phyloP scores from a whole-genome alignment of 1,140 invertebrate species.

The Caenorhabditis inopinata region DNA sequence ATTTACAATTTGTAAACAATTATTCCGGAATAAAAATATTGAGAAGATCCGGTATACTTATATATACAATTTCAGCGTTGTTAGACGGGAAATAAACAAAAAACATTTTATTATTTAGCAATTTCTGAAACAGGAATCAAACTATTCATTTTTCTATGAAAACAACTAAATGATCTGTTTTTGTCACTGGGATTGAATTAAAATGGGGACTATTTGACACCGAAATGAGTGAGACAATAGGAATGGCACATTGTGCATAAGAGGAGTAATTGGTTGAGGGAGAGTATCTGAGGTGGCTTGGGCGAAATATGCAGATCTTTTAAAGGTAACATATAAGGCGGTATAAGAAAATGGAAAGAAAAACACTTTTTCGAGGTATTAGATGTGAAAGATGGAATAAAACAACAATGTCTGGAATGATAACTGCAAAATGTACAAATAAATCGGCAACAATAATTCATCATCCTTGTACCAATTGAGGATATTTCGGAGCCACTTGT shows the following conservation, averaged over 20 bases:
- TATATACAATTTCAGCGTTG: no score
- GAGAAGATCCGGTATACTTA: no score
- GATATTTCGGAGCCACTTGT: slow-evolving; percentile 5
- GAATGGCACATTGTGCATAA: slow-evolving; percentile 17
- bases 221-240: background rate
- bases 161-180: background rate
- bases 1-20: background rate
- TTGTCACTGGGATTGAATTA: background rate
- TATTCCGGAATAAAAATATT: no score
- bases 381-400: background rate
- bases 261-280: no score
- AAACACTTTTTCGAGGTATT: background rate
- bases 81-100: no score
- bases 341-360: background rate
- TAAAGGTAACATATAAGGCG: background rate
- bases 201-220: background rate
- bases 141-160: background rate
- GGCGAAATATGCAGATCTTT: slow-evolving; percentile 12
- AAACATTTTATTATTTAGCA: background rate
- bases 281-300: background rate
- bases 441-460: background rate
- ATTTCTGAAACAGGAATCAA: background rate
- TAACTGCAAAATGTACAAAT: slow-evolving; percentile 21
- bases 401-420: slow-evolving; percentile 7
- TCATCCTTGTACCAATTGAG: background rate